Evolutionary conservation across 2,888 invertebrate species (phyloP), one percentile per base, ranked within the genome.

Genomic region (Eupithecia exiguata): DNA sequence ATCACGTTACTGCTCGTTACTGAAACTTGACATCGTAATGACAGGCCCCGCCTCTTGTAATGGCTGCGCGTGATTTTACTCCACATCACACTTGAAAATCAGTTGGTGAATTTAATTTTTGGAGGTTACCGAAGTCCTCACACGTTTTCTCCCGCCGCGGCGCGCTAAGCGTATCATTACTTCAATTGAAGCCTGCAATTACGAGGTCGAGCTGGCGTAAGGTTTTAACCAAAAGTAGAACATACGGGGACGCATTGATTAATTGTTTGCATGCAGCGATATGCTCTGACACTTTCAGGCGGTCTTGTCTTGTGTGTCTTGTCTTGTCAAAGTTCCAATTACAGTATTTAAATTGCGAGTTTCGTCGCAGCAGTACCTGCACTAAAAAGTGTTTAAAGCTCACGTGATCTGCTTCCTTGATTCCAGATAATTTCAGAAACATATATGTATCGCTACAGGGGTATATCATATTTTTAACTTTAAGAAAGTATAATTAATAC

Each of bases 111-210:
- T 89, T 90, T 86, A 88, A 87, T 88, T 89, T 90, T 88, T 86
- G 87, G 84, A 86, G 83, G 85, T 87, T 90, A 91, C 91, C 91
- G 91, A 89, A 90, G 84, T 88, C 86, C 84, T 87, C 85, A 86
- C 88, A 86, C 87, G 88, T 89, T 86, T 87, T 86, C 82, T 84
- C 79, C 79, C 82, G 79, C 80, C 82, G 83, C 82, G 82, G 84
- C 78, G 82, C 81, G 87, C 89, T 91, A 89, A 90, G 88, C 89
- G 85, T 92, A 89, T 93, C 88, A 92, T 92, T 92, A 92, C 85
- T 80, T 81, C 82, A 76, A 81, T 83, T 84, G 87, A 84, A 89
- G 84, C 83, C 88, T 84, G 78, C 89, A 91, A 93, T 93, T 93
- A 92, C 88, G 83, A 79, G 83, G 84, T 82, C 84, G 81, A 80